A percentile compares a stretch with the other conserved stretches of the same genome.
phyloP scores from a whole-genome alignment of 2,888 invertebrate genomes.

The Philereme transversata region DNA sequence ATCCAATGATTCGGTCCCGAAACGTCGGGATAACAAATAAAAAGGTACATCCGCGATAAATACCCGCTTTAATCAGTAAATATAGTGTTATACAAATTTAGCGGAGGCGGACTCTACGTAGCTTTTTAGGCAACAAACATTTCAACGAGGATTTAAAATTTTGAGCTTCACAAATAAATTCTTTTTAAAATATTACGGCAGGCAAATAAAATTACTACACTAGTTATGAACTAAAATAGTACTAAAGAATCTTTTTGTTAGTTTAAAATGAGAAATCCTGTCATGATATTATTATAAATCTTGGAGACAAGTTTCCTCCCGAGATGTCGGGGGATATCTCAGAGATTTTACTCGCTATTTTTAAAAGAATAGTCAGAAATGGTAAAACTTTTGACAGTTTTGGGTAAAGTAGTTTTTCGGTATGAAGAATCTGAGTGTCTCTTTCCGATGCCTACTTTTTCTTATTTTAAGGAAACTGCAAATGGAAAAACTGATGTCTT shows the following conservation, averaged over 20 bases:
- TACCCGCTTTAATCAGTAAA: too few relatives aligned
- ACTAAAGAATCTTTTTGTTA: constrained; percentile 21
- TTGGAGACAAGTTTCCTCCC: constrained; percentile 36
- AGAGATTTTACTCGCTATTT: constrained; percentile 34
- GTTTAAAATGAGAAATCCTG: constrained; percentile 32
- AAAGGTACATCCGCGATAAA: too few relatives aligned
- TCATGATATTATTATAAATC: constrained; percentile 43
- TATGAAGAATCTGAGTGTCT: constrained; percentile 2
- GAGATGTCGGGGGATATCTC: constrained; percentile 31
- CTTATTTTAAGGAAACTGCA: too few relatives aligned
- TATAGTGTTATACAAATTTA: too few relatives aligned
- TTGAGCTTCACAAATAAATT: not conserved
- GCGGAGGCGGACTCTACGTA: too few relatives aligned
- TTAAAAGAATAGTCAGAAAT: constrained; percentile 26
- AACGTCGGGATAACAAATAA: too few relatives aligned
- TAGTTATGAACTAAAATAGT: constrained; percentile 16
- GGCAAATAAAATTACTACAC: constrained; percentile 16
- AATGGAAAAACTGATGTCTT: too few relatives aligned
- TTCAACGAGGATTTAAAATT: too few relatives aligned
- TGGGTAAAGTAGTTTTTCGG: constrained; percentile 32
- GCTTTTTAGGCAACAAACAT: too few relatives aligned
- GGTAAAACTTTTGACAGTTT: constrained; percentile 35
- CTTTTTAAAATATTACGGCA: constrained; percentile 1
- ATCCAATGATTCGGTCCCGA: too few relatives aligned
- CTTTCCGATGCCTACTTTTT: not conserved